A percentile compares a stretch with the other conserved stretches of the same genome.
Conservation (phyloP, 2,888 invertebrate genomes). For the Pandemis corylana region DNA sequence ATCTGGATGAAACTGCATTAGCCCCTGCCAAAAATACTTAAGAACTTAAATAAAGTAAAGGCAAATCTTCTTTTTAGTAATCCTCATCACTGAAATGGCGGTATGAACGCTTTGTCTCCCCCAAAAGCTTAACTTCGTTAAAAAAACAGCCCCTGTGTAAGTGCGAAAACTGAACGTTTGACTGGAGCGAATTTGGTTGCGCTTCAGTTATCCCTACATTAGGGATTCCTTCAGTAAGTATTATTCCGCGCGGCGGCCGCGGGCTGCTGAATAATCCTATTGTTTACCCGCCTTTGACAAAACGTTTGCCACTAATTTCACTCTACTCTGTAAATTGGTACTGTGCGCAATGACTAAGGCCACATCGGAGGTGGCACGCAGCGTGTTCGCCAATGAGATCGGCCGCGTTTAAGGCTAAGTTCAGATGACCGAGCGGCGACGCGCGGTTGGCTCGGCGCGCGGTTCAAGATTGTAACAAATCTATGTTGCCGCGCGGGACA, state of each 20-base stretch:
- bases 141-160: neutral
- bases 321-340: slow-evolving; percentile 3
- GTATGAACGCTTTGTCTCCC: neutral
- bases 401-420: no score
- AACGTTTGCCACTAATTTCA: slow-evolving; percentile 12
- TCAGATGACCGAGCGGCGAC: no score
- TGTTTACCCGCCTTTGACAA: slow-evolving; percentile 18
- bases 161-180: neutral
- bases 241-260: neutral
- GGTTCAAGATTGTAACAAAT: no score
- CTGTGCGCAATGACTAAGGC: neutral
- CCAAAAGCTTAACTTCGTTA: neutral
- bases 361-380: neutral
- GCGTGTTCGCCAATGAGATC: neutral
- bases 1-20: no score
- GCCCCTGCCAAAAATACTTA: neutral
- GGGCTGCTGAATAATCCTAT: slow-evolving; percentile 22
- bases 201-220: slow-evolving; percentile 8
- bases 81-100: neutral
- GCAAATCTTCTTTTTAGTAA: neutral
- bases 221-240: slow-evolving; percentile 15
- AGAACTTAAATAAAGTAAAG: neutral
- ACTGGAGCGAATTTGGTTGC: slow-evolving; percentile 3
- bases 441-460: no score
- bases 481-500: no score